Percentiles rank a stretch among this genome's conserved stretches.
Conservation (phyloP, 2,113 vertebrate species). For the Oreochromis aureus region DNA sequence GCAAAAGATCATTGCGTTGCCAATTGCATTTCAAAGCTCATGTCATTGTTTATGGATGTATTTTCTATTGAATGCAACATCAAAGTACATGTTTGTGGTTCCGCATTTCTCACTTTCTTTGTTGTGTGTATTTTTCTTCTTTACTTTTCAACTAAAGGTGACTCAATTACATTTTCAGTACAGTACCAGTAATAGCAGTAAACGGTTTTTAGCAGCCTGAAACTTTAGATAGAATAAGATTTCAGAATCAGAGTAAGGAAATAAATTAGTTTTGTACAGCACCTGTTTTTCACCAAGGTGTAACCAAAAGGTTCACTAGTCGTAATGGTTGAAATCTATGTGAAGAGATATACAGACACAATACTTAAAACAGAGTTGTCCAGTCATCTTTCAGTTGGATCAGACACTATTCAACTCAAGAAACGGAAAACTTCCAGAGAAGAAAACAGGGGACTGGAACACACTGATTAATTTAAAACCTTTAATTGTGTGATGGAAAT, state of each 20-base stretch:
- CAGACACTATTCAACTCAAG: neutral
- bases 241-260: neutral
- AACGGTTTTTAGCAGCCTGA: rapidly evolving
- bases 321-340: neutral
- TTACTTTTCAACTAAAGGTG: rapidly evolving
- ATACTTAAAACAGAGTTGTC: neutral
- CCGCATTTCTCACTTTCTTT: neutral
- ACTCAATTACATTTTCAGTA: rapidly evolving
- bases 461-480: neutral
- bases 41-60: neutral
- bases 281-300: neutral
- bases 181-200: neutral
- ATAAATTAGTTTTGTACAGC: neutral
- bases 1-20: neutral
- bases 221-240: neutral
- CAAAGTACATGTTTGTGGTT: neutral
- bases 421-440: neutral
- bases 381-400: neutral
- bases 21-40: neutral
- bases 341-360: neutral
- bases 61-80: neutral
- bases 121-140: neutral
- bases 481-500: neutral
- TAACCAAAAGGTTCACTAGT: neutral
- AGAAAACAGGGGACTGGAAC: neutral